Conservation (phyloP, 2,888 invertebrate genomes). For the Meiosimyza platycephala region DNA sequence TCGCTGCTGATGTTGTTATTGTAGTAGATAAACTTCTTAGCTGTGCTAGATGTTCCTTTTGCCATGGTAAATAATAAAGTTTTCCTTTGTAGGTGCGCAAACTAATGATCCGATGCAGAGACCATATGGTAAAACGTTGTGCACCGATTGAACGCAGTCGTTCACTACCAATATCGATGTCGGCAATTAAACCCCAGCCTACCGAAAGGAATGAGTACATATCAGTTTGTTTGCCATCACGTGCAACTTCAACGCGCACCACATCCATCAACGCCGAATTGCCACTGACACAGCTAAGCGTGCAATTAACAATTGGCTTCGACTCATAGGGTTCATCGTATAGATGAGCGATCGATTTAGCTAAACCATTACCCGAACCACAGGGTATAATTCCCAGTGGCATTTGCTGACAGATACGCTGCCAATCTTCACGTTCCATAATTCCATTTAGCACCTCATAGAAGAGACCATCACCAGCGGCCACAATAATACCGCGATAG, state of each 20-base stretch:
- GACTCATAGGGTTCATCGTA: slow-evolving; percentile 84
- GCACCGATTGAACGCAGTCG: slow-evolving; percentile 88
- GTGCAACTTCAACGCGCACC: slow-evolving; percentile 82
- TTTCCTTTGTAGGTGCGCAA: slow-evolving; percentile 87
- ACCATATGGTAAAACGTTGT: slow-evolving; percentile 91
- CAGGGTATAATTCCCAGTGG: slow-evolving; percentile 93
- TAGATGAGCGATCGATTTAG: slow-evolving; percentile 83
- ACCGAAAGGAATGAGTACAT: slow-evolving; percentile 94
- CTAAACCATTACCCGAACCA: slow-evolving; percentile 97
- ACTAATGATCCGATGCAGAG: slow-evolving; percentile 84
- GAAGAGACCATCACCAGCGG: slow-evolving; percentile 86
- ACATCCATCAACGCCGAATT: slow-evolving; percentile 84
- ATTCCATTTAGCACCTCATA: slow-evolving; percentile 92
- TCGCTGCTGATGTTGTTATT: neutral
- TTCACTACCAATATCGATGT: slow-evolving; percentile 98
- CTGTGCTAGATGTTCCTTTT: neutral
- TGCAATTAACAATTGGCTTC: slow-evolving; percentile 82
- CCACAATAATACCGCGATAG: slow-evolving; percentile 75
- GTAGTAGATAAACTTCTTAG: neutral
- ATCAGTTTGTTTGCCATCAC: slow-evolving; percentile 65
- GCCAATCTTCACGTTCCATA: slow-evolving; percentile 90
- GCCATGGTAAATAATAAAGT: slow-evolving; percentile 80
- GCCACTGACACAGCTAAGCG: slow-evolving; percentile 82
- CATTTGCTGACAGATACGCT: slow-evolving; percentile 78
- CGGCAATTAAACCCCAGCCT: slow-evolving; percentile 96